Evolutionary conservation across 53 echinoderm and acorn worm species (phyloP).

Genomic region (Paracentrotus lividus): DNA sequence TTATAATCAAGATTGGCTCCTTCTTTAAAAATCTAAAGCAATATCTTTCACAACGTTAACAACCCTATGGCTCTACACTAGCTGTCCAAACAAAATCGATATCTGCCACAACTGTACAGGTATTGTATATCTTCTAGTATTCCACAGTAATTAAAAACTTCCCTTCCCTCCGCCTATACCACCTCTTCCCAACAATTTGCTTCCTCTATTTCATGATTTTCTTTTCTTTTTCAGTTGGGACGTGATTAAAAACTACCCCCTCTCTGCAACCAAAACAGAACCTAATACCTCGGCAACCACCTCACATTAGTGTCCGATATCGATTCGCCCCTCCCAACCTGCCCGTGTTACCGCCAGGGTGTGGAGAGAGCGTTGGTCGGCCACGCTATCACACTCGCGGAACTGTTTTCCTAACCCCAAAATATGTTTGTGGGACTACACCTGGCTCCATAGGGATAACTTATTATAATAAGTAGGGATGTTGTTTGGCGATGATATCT

Average conservation of each 20-base stretch:
- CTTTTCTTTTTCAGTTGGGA: neutral
- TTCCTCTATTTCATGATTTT: neutral
- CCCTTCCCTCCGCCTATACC: conserved; percentile 1
- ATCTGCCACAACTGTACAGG: neutral
- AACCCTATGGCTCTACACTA: neutral
- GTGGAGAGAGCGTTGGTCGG: conserved; percentile 13
- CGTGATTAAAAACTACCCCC: conserved; percentile 24
- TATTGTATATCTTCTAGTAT: conserved; percentile 5
- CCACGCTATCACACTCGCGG: conserved; percentile 23
- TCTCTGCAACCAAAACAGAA: conserved; percentile 35
- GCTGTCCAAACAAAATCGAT: conserved; percentile 41
- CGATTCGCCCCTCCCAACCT: conserved; percentile 15
- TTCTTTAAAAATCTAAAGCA: conserved; percentile 31
- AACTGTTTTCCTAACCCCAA: conserved; percentile 53
- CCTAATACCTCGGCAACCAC: conserved; percentile 38
- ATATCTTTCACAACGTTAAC: neutral
- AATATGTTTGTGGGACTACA: conserved; percentile 40
- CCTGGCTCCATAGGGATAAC: conserved; percentile 35
- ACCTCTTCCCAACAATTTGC: neutral
- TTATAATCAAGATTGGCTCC: neutral
- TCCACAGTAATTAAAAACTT: conserved; percentile 35
- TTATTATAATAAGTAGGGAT: conserved; percentile 15
- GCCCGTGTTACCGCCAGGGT: conserved; percentile 28
- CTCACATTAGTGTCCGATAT: neutral
- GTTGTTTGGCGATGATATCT: neutral